Evolutionary conservation across 2,113 vertebrate species (phyloP).

Genomic region (Myotis brandtii): DNA sequence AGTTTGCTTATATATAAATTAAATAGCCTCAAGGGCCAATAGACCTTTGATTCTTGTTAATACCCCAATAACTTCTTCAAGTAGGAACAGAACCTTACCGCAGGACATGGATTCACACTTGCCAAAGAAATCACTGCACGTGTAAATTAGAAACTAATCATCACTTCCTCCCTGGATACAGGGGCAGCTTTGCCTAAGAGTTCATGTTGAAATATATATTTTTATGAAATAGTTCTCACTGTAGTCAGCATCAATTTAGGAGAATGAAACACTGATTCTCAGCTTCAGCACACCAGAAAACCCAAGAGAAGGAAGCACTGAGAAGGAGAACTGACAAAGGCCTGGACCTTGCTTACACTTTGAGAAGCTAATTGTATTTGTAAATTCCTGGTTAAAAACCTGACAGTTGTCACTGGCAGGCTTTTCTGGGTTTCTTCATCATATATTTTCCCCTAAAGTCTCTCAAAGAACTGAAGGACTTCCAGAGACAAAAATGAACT

Average conservation of each 20-base stretch:
- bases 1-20: conserved; percentile 56
- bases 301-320: conserved; percentile 58
- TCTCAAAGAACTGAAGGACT: conserved; percentile 78
- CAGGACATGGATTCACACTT: conserved; percentile 65
- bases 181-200: conserved; percentile 67
- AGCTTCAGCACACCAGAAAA: conserved; percentile 56
- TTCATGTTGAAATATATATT: conserved; percentile 79
- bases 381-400: conserved; percentile 76
- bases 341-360: conserved; percentile 71
- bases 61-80: conserved; percentile 39
- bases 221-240: conserved; percentile 77
- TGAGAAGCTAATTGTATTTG: conserved; percentile 63
- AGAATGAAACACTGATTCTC: conserved; percentile 67
- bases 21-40: conserved; percentile 25
- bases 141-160: conserved; percentile 78
- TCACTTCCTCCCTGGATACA: conserved; percentile 60
- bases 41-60: conserved; percentile 57
- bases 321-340: conserved; percentile 63
- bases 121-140: conserved; percentile 67
- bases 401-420: conserved; percentile 67
- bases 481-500: conserved; percentile 87
- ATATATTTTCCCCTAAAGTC: conserved; percentile 72
- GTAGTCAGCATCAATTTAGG: conserved; percentile 69
- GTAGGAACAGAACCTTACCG: conserved; percentile 36
- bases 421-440: conserved; percentile 74